Evolutionary conservation across 2,888 invertebrate genomes (phyloP).

Genomic region (Polyploca ridens): DNA sequence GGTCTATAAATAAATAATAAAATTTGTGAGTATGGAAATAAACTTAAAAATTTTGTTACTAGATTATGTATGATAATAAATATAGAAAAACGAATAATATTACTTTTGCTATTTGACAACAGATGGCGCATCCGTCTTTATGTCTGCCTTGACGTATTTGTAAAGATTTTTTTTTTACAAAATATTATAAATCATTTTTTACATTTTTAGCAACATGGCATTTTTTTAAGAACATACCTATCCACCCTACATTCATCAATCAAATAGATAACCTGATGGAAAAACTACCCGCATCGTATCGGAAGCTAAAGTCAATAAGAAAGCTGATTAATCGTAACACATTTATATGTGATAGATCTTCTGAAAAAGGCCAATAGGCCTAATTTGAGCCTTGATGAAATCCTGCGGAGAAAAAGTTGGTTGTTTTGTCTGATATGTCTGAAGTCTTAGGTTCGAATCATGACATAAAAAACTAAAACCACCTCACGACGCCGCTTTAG

Average conservation of each 20-base stretch:
- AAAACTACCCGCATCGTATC: not conserved
- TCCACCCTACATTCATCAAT: conserved; percentile 6
- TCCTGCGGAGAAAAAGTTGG: too few relatives aligned
- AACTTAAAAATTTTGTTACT: not conserved
- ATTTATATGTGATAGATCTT: not conserved
- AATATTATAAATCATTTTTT: too few relatives aligned
- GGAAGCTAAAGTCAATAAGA: not conserved
- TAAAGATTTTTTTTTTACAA: too few relatives aligned
- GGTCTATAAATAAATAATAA: not conserved
- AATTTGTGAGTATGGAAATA: not conserved
- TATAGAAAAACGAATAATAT: not conserved
- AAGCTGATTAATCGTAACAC: not conserved
- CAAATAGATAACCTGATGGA: not conserved
- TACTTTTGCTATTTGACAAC: not conserved
- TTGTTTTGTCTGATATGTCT: too few relatives aligned
- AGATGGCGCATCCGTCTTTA: conserved; percentile 17
- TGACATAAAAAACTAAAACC: too few relatives aligned
- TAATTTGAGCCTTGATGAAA: too few relatives aligned
- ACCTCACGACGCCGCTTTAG: too few relatives aligned
- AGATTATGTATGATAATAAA: too few relatives aligned
- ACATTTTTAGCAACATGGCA: too few relatives aligned
- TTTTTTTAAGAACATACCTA: too few relatives aligned
- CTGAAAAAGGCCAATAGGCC: not conserved
- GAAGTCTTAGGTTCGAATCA: too few relatives aligned
- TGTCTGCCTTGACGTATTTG: too few relatives aligned